These are phyloP conservation scores for Diplazon laetatorius DNA, from an alignment of 2,888 invertebrate species.

Conservation along the genomic window DNA sequence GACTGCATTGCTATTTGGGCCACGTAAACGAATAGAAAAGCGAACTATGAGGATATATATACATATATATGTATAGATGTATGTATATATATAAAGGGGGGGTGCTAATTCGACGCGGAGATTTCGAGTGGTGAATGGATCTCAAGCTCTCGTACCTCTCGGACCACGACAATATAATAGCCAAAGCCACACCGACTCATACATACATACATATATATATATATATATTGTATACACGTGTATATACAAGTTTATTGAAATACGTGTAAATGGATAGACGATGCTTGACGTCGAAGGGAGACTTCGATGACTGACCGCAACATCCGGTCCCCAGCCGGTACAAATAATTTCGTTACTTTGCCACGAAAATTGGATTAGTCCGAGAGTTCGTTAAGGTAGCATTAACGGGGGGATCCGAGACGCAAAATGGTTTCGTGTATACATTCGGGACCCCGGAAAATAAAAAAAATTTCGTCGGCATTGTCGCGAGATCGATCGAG, in stretches of 20 bases:
- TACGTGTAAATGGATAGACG: constrained; percentile 48
- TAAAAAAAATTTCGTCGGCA: too few species aligned
- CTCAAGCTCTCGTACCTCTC: constrained; percentile 16
- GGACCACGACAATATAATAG: constrained; percentile 27
- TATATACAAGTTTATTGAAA: too few species aligned
- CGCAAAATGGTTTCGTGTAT: too few species aligned
- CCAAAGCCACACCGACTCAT: constrained; percentile 19
- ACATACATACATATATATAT: constrained; percentile 1
- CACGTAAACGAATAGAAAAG: constrained; percentile 8
- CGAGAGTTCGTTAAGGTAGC: constrained; percentile 75
- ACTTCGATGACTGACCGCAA: constrained; percentile 61
- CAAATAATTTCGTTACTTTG: constrained; percentile 76
- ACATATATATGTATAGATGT: too few species aligned
- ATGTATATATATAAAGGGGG: too few species aligned
- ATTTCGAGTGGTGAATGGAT: constrained; percentile 54
- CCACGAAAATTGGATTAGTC: constrained; percentile 78
- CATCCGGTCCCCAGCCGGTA: constrained; percentile 78
- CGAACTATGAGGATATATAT: constrained; percentile 38
- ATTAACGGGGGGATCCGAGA: constrained; percentile 66
- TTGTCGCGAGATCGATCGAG: constrained; percentile 52
- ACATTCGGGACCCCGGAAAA: constrained; percentile 12
- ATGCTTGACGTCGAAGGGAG: constrained; percentile 63
- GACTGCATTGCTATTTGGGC: neutral
- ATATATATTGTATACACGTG: neutral
- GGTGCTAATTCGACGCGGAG: constrained; percentile 38